Base-by-base conservation (phyloP, 23 tunicate species). In the Styela clava region DNA sequence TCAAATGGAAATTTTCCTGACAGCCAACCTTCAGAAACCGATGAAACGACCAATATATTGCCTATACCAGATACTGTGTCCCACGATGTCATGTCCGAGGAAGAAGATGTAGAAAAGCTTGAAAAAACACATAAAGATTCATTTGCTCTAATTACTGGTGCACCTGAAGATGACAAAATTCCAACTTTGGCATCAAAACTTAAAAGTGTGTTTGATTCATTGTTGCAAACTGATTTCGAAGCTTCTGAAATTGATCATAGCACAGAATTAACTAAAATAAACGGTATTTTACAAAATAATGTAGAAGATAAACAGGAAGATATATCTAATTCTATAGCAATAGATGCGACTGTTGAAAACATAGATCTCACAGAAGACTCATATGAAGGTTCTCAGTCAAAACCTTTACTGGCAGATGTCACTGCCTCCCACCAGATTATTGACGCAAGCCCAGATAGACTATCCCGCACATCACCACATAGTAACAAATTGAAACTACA, bases 401-500 rank as follows among this genome's bases (percentile, higher is more conserved):
- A 72, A 72, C 25, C 52, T 16, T 18, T 16, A 18, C 51, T 72
- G 19, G 22, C 36, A 24, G 52, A 72, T 16, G 78, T 9, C 36
- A 28, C 26, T 72, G 20, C 78, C n/a, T 16, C 36, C 51, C 36
- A 7, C 12, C 56, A 44, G 12, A 12, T 12, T 5, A 44, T 44
- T 3, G 71, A 16, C 16, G 31, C 7, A 3, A 28, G 71, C 31
- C 71, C 71, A 65, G 71, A 65, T 16, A 25, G 7, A 26, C 16
- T 9, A 5, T 26, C 9, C 16, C 71, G 30, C 16, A 16, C 16
- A 16, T 65, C 56, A 44, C 56, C 56, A 44, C 56, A 44, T 12
- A 44, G 56, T 27, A 36, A 44, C 0, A 76, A 76, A 76, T 52
- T 76, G 1, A 76, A 44, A 30, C 81, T 76, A n/a, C 81, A 76